phyloP scores from a whole-genome alignment of 2,888 invertebrate genomes.

The Xestobium rufovillosum region DNA sequence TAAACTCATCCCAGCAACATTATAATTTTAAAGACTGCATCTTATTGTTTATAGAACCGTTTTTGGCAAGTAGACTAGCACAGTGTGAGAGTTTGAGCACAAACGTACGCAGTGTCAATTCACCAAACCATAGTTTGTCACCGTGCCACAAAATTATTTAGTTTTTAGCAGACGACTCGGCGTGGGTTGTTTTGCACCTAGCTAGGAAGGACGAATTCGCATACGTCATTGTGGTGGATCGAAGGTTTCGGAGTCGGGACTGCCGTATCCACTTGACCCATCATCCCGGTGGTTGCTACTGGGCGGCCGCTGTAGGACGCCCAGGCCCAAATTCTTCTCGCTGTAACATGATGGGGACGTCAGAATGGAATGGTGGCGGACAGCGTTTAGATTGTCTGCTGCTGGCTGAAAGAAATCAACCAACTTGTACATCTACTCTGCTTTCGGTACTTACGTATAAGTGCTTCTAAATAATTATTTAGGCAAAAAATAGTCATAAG shows the following conservation, averaged over 20 bases:
- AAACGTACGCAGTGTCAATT: too few relatives aligned
- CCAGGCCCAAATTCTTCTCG: conserved; percentile 39
- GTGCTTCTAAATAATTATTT: too few relatives aligned
- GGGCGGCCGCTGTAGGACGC: conserved; percentile 41
- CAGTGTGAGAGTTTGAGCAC: conserved; percentile 2
- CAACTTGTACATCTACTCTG: conserved; percentile 25
- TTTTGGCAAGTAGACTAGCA: conserved; percentile 3
- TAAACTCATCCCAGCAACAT: too few relatives aligned
- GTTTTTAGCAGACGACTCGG: too few relatives aligned
- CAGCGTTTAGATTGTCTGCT: conserved; percentile 41
- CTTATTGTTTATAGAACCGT: not conserved
- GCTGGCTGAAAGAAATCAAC: conserved; percentile 42
- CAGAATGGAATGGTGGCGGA: conserved; percentile 31
- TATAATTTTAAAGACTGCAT: too few relatives aligned
- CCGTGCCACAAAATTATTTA: too few relatives aligned
- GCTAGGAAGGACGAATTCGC: conserved; percentile 10
- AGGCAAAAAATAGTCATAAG: too few relatives aligned
- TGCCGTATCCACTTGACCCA: conserved; percentile 72
- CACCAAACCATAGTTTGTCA: too few relatives aligned
- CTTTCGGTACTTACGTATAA: too few relatives aligned
- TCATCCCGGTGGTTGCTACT: conserved; percentile 51
- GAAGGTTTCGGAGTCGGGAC: conserved; percentile 63
- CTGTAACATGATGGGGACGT: conserved; percentile 42
- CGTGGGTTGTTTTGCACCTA: not conserved
- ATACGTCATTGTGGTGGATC: conserved; percentile 39